Evolutionary conservation across 2,888 invertebrate genomes (phyloP).

Genomic region (Macaria liturata): DNA sequence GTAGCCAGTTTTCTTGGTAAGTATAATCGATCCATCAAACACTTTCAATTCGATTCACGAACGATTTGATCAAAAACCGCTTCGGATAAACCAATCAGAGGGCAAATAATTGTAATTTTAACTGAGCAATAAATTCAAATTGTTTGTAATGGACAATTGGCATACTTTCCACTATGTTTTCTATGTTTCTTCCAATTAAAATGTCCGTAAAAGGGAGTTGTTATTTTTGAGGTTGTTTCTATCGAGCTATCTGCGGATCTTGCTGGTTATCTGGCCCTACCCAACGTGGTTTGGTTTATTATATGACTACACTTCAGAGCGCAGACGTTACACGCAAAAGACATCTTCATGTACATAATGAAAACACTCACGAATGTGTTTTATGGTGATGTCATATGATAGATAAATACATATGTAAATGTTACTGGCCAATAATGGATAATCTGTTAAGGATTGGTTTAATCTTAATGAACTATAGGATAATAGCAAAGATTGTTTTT

Average conservation of each 20-base stretch:
- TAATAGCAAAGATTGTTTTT: no score
- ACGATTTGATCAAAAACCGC: conserved; percentile 8
- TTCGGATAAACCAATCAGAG: conserved; percentile 8
- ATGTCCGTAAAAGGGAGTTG: conserved; percentile 13
- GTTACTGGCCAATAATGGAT: no score
- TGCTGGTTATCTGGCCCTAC: not conserved
- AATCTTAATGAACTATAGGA: no score
- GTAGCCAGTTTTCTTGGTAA: no score
- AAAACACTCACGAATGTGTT: no score
- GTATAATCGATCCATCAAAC: conserved; percentile 1
- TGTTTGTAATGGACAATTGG: conserved; percentile 14
- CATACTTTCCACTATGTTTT: conserved; percentile 16
- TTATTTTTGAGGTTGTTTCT: conserved; percentile 3
- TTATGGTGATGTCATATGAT: no score
- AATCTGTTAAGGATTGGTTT: no score
- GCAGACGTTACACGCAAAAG: no score
- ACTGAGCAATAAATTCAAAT: conserved; percentile 8
- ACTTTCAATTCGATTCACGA: conserved; percentile 15
- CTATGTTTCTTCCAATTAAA: conserved; percentile 18
- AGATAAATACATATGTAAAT: no score
- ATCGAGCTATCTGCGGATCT: not conserved
- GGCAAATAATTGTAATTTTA: conserved; percentile 7
- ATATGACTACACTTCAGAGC: no score
- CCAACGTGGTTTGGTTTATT: no score
- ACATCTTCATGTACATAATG: no score